Base-by-base conservation (phyloP, 2,888 invertebrate genomes). In the Eilema caniola region DNA sequence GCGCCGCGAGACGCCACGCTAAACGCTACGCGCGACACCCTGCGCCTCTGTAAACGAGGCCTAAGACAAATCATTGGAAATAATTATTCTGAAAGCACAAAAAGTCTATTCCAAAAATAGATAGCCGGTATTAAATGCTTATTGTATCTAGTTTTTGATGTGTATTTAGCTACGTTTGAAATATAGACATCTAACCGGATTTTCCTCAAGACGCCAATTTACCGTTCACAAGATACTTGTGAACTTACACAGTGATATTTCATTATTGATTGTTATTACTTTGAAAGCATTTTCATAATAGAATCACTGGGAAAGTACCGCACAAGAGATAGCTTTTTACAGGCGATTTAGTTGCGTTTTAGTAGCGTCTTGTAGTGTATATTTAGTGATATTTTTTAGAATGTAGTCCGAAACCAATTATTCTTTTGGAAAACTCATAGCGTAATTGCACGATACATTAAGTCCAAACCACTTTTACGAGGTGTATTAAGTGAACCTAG, bases 201-300 rank as follows among this genome's bases (percentile, higher is more conserved):
- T 78, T 83, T 83, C 83, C 82, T 79, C 53, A 64, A 64, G 12
- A 64, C 20, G 41, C 77, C 71, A 76, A 77, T 78, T 83, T 83
- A 74, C 67, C 56, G 70, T 41, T 61, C 28, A 62, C 61, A 57
- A 57, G 25, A 33, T 47, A 28, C 16, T 68, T 33, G 62, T n/a
- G 59, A 64, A 59, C 23, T 56, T 53, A 37, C 31, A 16, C 14
- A 24, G 24, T 37, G 31, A 62, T 31, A 61, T 61, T 67, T n/a
- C 53, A 53, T 67, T 47, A 16, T 24, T 67, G 53, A 20, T 25
- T 31, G 24, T 16, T 60, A n/a, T 23, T 67, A 28, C 11, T 62
- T 24, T 62, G 24, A 67, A 61, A 64, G 31, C 53, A 53, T n/a
- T 53, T 11, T 24, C 11, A 59, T 23, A 59, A 14, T 57, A 24